These are phyloP conservation scores for Tringa solitaria DNA, from an alignment of 2,113 vertebrate genomes.

Conservation along the genomic window DNA sequence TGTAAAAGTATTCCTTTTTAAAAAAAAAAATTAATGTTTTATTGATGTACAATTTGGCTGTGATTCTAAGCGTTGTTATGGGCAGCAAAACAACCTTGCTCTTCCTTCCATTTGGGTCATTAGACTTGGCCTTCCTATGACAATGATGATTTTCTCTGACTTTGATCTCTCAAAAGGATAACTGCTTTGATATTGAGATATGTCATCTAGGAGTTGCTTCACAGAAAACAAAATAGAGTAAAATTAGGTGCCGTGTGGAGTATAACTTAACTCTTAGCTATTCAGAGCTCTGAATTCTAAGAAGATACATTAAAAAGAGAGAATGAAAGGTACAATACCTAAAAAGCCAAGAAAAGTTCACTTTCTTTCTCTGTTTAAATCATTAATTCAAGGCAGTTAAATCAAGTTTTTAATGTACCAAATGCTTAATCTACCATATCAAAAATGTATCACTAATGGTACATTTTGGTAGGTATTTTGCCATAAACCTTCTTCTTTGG, in stretches of 20 bases:
- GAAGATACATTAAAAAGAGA: background rate
- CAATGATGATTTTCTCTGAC: background rate
- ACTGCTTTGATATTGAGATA: background rate
- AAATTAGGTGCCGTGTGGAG: background rate
- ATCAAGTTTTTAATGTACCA: background rate
- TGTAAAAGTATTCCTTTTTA: background rate
- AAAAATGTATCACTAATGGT: background rate
- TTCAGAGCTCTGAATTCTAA: background rate
- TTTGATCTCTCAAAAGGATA: background rate
- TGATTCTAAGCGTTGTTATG: background rate
- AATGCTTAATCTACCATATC: background rate
- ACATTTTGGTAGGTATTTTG: background rate
- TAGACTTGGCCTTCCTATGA: background rate
- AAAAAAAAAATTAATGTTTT: background rate
- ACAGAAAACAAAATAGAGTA: background rate
- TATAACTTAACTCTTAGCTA: background rate
- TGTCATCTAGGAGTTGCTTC: background rate
- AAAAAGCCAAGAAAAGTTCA: background rate
- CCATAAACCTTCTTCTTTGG: background rate
- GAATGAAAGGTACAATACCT: background rate
- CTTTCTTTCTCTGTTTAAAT: background rate
- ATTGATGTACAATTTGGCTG: background rate
- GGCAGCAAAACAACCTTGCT: background rate
- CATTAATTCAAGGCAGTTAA: background rate
- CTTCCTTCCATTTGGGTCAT: background rate